Evolutionary conservation across 1,140 invertebrate species (phyloP).

Genomic region (Ceratosolen fusciceps): DNA sequence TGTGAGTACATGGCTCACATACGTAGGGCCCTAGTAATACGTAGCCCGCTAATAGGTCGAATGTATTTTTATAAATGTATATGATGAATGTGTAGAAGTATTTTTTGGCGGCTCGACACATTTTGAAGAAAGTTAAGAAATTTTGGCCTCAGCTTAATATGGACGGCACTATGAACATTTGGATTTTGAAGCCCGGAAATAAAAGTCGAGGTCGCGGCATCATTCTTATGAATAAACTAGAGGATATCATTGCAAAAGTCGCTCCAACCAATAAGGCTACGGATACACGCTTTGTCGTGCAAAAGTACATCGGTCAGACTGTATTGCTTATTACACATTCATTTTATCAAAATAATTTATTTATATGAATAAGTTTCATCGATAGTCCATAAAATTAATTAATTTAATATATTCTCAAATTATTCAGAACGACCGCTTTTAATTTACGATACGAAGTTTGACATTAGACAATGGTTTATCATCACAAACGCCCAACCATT

Average conservation of each 20-base stretch:
- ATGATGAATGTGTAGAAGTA: constrained; percentile 64
- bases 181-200: constrained; percentile 96
- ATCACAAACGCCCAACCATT: constrained; percentile 91
- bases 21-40: too few relatives aligned
- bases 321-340: not conserved
- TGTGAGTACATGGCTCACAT: too few relatives aligned
- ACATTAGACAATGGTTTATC: constrained; percentile 94
- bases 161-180: constrained; percentile 89
- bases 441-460: constrained; percentile 93
- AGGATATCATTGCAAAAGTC: constrained; percentile 85
- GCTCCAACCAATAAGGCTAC: constrained; percentile 74
- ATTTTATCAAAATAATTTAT: not conserved
- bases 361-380: constrained; percentile 30
- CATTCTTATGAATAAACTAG: constrained; percentile 86
- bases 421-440: constrained; percentile 84
- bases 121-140: constrained; percentile 72
- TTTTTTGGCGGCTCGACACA: constrained; percentile 67
- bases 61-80: not conserved
- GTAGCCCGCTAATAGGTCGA: not conserved
- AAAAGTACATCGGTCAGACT: constrained; percentile 93
- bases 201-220: constrained; percentile 94
- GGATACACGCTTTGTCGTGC: constrained; percentile 90
- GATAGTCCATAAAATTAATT: not conserved
- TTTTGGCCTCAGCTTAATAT: constrained; percentile 87
- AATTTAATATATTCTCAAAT: not conserved